Evolutionary conservation across 2,797 vertebrate species (phyloP).

Genomic region (Anguilla pacifica): DNA sequence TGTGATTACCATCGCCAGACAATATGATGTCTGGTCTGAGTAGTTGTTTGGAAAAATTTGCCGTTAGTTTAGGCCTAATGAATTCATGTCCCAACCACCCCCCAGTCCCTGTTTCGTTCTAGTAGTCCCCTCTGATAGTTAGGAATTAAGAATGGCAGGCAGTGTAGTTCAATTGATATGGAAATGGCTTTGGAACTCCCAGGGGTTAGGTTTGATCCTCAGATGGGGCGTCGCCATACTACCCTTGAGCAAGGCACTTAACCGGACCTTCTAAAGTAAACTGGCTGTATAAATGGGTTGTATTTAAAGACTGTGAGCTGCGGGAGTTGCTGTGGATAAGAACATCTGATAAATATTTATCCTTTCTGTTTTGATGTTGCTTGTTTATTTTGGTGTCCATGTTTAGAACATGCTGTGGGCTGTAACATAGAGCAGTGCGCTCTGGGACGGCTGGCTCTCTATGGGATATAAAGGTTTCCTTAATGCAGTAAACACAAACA

Average conservation of each 20-base stretch:
- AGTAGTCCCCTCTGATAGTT: neutral
- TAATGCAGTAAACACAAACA: neutral
- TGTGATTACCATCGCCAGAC: too few relatives aligned
- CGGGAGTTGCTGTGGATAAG: neutral
- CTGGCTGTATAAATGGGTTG: too few relatives aligned
- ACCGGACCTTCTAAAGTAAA: neutral
- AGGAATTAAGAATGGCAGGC: neutral
- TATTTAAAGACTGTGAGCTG: too few relatives aligned
- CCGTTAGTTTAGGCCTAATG: too few relatives aligned
- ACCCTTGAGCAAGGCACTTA: neutral
- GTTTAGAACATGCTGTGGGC: too few relatives aligned
- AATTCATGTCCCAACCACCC: too few relatives aligned
- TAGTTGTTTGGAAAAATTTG: too few relatives aligned
- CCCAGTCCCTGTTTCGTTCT: too few relatives aligned
- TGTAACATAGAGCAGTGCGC: neutral
- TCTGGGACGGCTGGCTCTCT: neutral
- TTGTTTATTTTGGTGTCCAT: neutral
- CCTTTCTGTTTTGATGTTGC: neutral
- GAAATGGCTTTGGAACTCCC: neutral
- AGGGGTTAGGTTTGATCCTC: neutral
- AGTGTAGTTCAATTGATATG: neutral
- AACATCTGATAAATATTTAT: neutral
- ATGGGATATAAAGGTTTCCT: neutral
- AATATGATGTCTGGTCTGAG: too few relatives aligned
- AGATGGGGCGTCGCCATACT: neutral